Evolutionary conservation across 1,140 invertebrate genomes (phyloP), one percentile per base, ranked within the genome.

Genomic region (Drosophila takahashii): DNA sequence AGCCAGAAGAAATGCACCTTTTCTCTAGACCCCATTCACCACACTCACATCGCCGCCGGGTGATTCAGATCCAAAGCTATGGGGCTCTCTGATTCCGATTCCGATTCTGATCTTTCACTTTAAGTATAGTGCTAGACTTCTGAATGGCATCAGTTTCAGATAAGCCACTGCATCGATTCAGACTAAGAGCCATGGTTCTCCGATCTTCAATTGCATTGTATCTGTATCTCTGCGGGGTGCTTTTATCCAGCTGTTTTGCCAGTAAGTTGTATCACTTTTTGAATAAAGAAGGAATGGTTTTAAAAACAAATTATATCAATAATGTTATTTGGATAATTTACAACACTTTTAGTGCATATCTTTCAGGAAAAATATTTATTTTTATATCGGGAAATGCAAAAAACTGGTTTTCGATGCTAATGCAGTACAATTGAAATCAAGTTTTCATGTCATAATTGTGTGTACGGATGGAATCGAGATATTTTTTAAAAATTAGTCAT

Each of bases 261-360:
- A 62, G 60, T 62, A 57, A 57, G 52, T 44, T 22, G 9, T 4
- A 29, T 10, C 8, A 18, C 2, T 42, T 39, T 39, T 39, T 8
- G 2, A 15, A 9, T 32, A 32, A 9, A 32, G 5, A 9, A 32
- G 2, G 1, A 9, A 32, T 32, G 29, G 8, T 8, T 32, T 9
- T 9, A 1, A 29, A 29, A 29, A 7, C 27, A 29, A 29, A 29
- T 29, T 22, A 22, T 22, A 22, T 2, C 3, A 22, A 29, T 7
- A 29, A 32, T 8, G 8, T 9, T 9, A 32, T 32, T 32, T 32
- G 7, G 29, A 32, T 32, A 32, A 9, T 9, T 2, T 7, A 9
- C 8, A 32, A 1, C 8, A 32, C 29, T 32, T 32, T 32, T 9
- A 7, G 9, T 1, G 8, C 29, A 1, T 1, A 32, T 32, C 8